Evolutionary conservation across 1,140 invertebrate genomes (phyloP), one percentile per base, ranked within the genome.

Genomic region (Gryllus bimaculatus): DNA sequence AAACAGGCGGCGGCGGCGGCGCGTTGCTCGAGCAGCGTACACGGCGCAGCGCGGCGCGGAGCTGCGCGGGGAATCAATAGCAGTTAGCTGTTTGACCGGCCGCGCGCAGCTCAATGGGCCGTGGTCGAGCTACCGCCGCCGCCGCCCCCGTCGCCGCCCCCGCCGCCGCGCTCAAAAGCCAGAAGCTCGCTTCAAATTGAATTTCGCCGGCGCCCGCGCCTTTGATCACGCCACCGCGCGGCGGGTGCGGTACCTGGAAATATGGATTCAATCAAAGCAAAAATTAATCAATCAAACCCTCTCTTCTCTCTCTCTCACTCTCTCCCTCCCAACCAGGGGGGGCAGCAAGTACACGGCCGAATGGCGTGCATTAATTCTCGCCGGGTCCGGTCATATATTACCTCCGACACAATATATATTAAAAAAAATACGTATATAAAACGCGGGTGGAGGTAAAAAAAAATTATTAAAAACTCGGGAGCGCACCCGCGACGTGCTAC

Each of bases 231-330:
- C 10, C 54, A 66, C 54, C 54, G 54, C 54, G 18, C 10, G 10
- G 18, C 54, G 10, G 54, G 54, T 18, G 18, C 54, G 10, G 54
- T 66, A 66, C 54, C 54, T 66, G 54, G 54, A 66, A 66, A 66
- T 66, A 66, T 66, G 54, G 54, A 66, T 66, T 66, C 54, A 66
- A 66, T 66, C 54, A 66, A 66, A 66, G 54, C 54, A 66, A 66
- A 66, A 66, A 66, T 66, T 66, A 66, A 66, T 66, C 54, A 66
- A 66, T 66, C 54, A 66, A 66, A 66, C 18, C 54, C 10, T 39
- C 26, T 39, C 26, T 39, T 39, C 26, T 39, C 26, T 39, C 26
- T 5, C 26, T 1, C 26, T 5, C 26, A 2, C 26, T 5, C 26
- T 1, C 26, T 5, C 26, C 5, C 26, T 39, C 26, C 7, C 54